Percentiles rank a stretch among this genome's conserved stretches.
Conservation (phyloP, 2,113 vertebrate species). For the Hemicordylus capensis region DNA sequence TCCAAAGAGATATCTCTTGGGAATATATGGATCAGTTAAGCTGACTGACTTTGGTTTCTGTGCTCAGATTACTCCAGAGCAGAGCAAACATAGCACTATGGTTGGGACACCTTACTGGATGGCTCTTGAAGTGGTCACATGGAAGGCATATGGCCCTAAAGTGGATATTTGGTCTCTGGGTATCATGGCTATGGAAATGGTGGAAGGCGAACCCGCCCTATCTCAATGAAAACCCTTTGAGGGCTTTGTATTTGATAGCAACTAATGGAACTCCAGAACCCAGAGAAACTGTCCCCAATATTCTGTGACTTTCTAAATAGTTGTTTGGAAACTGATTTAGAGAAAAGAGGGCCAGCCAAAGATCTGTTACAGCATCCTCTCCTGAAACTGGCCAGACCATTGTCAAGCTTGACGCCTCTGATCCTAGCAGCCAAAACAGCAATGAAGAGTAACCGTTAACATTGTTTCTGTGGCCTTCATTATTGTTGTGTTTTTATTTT, state of each 20-base stretch:
- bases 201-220: slow-evolving; percentile 98
- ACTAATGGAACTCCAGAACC: slow-evolving; percentile 99
- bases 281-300: slow-evolving; percentile 94
- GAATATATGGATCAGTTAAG: slow-evolving; percentile 99
- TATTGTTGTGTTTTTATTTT: slow-evolving; percentile 55
- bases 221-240: slow-evolving; percentile 97
- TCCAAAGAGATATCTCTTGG: slow-evolving; percentile 97
- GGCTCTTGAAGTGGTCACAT: slow-evolving; percentile 97
- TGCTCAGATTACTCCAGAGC: slow-evolving; percentile 98
- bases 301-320: slow-evolving; percentile 96
- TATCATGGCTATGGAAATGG: slow-evolving; percentile 99
- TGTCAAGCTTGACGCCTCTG: slow-evolving; percentile 96
- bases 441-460: slow-evolving; percentile 98
- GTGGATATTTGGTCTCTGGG: slow-evolving; percentile 99
- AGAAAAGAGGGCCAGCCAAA: slow-evolving; percentile 95
- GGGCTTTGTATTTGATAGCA: slow-evolving; percentile 97
- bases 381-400: slow-evolving; percentile 97
- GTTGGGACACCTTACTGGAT: slow-evolving; percentile 99
- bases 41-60: slow-evolving; percentile 99
- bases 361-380: slow-evolving; percentile 98
- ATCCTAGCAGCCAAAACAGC: slow-evolving; percentile 99
- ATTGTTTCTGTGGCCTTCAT: slow-evolving; percentile 47
- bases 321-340: slow-evolving; percentile 98
- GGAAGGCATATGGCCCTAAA: slow-evolving; percentile 97
- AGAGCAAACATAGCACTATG: slow-evolving; percentile 99